These are phyloP conservation scores for Cheilosia vulpina DNA, from an alignment of 2,888 invertebrate genomes.

Conservation along the genomic window DNA sequence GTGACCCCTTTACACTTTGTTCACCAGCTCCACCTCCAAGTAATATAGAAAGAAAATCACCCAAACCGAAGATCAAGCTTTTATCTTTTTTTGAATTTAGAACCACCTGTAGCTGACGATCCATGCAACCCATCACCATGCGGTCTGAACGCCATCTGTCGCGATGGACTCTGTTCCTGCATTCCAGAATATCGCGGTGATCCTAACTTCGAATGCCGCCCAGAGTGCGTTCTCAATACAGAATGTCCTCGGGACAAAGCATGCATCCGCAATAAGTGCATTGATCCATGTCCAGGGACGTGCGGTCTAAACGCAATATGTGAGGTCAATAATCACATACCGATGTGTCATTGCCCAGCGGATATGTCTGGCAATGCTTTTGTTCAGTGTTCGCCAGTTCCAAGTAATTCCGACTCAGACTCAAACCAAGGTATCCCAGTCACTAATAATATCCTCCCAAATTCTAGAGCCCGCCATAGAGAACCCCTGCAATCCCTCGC, in stretches of 20 bases:
- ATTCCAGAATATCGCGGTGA: constrained; percentile 87
- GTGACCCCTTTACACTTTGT: constrained; percentile 88
- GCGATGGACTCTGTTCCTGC: constrained; percentile 88
- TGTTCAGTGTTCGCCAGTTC: constrained; percentile 84
- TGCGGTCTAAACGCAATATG: constrained; percentile 90
- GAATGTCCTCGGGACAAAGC: constrained; percentile 88
- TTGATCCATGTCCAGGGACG: constrained; percentile 89
- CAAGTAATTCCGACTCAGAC: constrained; percentile 66
- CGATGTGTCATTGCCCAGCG: constrained; percentile 86
- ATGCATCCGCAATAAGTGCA: constrained; percentile 89
- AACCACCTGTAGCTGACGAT: constrained; percentile 82
- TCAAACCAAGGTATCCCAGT: constrained; percentile 33
- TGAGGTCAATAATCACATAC: constrained; percentile 88
- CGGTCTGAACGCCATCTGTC: constrained; percentile 87
- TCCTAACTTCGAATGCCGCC: constrained; percentile 88
- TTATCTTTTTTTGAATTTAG: constrained; percentile 69
- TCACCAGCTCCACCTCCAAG: constrained; percentile 81
- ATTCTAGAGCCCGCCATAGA: constrained; percentile 78
- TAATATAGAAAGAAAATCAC: constrained; percentile 75
- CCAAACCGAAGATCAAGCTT: not conserved
- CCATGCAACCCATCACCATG: constrained; percentile 89
- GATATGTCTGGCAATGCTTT: constrained; percentile 88
- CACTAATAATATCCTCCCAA: constrained; percentile 12
- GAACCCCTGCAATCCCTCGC: constrained; percentile 88
- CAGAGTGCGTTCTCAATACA: constrained; percentile 89